Conservation (phyloP, 2,888 invertebrate species). For the Limnephilus lunatus region DNA sequence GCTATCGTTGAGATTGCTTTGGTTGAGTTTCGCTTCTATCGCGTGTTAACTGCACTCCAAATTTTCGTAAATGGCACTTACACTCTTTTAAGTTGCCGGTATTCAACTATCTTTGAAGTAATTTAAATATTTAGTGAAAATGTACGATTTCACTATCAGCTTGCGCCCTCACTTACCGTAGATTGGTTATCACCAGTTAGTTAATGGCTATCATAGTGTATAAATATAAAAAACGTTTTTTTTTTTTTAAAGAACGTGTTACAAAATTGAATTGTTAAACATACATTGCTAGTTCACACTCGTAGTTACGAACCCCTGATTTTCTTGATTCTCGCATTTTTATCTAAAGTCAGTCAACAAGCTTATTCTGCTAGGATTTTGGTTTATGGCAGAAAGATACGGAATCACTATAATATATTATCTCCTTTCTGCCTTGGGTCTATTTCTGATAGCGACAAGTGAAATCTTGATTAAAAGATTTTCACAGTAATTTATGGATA, state of each 20-base stretch:
- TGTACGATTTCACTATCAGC: background rate
- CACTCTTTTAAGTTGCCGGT: too few species aligned
- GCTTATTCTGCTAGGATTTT: slow-evolving; percentile 49
- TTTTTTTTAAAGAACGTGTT: too few species aligned
- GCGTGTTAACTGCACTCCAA: too few species aligned
- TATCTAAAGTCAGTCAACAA: slow-evolving; percentile 34
- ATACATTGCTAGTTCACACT: background rate
- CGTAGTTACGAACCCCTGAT: background rate
- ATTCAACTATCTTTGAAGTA: background rate
- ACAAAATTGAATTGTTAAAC: background rate
- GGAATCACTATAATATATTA: slow-evolving; percentile 14
- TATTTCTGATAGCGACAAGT: slow-evolving; percentile 19
- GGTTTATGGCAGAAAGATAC: slow-evolving; percentile 22
- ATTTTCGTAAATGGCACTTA: too few species aligned
- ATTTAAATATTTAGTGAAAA: background rate
- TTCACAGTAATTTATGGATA: background rate
- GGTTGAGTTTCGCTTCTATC: too few species aligned
- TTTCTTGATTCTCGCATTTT: slow-evolving; percentile 17
- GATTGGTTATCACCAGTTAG: too few species aligned
- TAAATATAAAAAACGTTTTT: too few species aligned
- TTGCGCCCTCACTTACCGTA: too few species aligned
- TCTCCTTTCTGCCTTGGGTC: slow-evolving; percentile 14
- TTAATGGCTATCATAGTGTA: too few species aligned
- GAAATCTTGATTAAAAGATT: background rate
- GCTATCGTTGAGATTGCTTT: too few species aligned